Evolutionary conservation across 2,113 vertebrate species (phyloP), one percentile per base, ranked within the genome.

Genomic region (Gymnarchus niloticus): DNA sequence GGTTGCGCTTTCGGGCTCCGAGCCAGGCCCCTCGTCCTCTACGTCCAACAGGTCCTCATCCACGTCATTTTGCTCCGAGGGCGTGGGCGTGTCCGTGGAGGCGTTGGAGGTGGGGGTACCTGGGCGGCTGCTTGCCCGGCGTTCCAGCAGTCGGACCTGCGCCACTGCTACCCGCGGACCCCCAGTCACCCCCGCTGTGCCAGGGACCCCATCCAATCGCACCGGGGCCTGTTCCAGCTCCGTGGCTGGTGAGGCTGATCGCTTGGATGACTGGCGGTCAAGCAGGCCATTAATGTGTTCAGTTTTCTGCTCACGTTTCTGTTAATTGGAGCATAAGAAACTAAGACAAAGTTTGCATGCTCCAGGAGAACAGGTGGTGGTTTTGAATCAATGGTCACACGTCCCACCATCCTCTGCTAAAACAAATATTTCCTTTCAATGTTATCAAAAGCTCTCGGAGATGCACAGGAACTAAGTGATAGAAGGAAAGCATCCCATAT

Each of bases 301-400:
- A 82, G 96, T 96, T 93, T 98, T 99, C 92, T 98, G 97, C 84
- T 99, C 97, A 89, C 97, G 95, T 92, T 99, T 99, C 96, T 97
- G 90, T 87, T 89, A 61, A 86, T 51, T 23, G 77, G 3, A 46
- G 25, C 56, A 25, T 46, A 17, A 33, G n/a, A 10, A 3, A 28
- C 77, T 41, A 73, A 14, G 12, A 41, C 41, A 73, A 19, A 73
- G 2, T 73, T 19, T 17, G 65, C 14, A 19, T 17, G 41, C 8
- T 14, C 2, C 4, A 21, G 65, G 14, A 41, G 65, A 73, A 14
- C 65, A 21, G 14, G 0, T 14, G 33, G 33, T 33, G 0, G 33
- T 37, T 69, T 33, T 37, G 4, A 69, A 69, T 6, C 1, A 33
- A 69, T 1, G n/a, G n/a, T 1, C 14, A 69, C 65, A 19, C 33